Conservation (phyloP, 1,140 invertebrate genomes). For the Neuroterus valhalla region DNA sequence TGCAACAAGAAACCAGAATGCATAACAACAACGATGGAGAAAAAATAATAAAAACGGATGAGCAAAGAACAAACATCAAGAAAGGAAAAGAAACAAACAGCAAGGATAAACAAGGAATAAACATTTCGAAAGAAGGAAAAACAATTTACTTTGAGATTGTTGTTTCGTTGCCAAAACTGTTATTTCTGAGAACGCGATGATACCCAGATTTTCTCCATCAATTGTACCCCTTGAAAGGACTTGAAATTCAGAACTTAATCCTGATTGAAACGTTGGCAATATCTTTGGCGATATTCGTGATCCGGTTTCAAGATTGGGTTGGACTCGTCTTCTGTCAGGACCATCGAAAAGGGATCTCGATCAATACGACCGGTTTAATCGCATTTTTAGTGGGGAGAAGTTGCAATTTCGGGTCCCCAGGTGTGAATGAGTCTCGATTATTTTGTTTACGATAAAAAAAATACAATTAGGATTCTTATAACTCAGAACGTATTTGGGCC, state of each 20-base stretch:
- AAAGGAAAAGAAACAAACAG: too few relatives aligned
- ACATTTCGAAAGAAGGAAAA: too few relatives aligned
- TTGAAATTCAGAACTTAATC: neutral
- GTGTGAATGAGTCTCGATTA: neutral
- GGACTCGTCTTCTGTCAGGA: constrained; percentile 15
- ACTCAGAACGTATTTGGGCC: too few relatives aligned
- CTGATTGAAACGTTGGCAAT: constrained; percentile 20
- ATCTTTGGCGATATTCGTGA: constrained; percentile 12
- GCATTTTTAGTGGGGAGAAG: neutral
- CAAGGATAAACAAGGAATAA: too few relatives aligned
- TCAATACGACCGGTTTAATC: constrained; percentile 25
- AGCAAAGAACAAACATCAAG: too few relatives aligned
- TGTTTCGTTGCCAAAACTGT: neutral
- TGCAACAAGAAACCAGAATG: too few relatives aligned
- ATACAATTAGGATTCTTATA: neutral
- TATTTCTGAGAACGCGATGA: neutral
- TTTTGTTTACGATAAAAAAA: neutral
- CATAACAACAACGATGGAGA: too few relatives aligned
- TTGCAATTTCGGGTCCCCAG: neutral
- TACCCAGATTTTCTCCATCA: neutral
- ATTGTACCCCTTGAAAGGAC: neutral
- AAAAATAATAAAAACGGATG: too few relatives aligned
- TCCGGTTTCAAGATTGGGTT: constrained; percentile 15
- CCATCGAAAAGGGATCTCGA: constrained; percentile 14
- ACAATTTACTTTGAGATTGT: too few relatives aligned